These are phyloP conservation scores for Poliocrania exsul DNA, from an alignment of 2,797 vertebrate species.

Conservation along the genomic window DNA sequence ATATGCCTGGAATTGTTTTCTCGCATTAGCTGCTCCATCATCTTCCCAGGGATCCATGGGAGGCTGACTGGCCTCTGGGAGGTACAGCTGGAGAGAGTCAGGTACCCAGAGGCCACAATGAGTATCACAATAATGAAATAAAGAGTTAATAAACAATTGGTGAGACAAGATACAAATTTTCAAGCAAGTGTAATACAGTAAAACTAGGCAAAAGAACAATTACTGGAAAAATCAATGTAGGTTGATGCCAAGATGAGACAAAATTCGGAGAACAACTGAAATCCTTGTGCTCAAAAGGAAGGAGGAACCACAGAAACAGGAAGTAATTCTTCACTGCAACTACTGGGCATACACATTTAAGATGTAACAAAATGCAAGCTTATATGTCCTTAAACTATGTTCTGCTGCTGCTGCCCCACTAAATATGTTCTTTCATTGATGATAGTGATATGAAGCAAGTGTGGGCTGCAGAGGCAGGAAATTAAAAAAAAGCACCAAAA, in stretches of 20 bases:
- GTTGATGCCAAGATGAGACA: neutral
- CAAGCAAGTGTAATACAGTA: neutral
- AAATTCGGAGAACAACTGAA: neutral
- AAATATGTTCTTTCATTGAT: neutral
- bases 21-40: neutral
- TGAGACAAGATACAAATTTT: neutral
- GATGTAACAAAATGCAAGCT: neutral
- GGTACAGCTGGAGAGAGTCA: neutral
- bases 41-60: neutral
- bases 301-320: neutral
- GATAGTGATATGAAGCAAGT: neutral
- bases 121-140: neutral
- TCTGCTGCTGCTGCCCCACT: neutral
- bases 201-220: neutral
- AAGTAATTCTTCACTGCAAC: neutral
- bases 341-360: neutral
- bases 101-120: neutral
- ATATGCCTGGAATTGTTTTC: neutral
- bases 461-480: neutral
- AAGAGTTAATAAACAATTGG: neutral
- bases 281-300: neutral
- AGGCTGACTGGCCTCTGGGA: neutral
- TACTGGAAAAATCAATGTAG: neutral
- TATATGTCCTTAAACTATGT: neutral
- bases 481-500: neutral